Base-by-base conservation (phyloP, 64 coral and sea anemone species). In the Stichodactyla helianthus region DNA sequence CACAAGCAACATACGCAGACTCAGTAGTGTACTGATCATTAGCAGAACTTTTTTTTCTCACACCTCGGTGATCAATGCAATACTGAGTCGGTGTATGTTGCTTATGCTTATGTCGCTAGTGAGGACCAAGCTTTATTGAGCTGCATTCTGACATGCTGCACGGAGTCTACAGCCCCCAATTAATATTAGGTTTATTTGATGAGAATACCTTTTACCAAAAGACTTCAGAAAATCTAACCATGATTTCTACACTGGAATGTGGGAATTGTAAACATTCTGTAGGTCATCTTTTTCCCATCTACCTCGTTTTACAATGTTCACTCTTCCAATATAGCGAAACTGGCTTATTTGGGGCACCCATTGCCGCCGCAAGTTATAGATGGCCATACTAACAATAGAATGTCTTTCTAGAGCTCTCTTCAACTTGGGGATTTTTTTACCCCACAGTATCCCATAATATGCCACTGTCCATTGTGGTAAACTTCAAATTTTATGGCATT, bases 401-500 rank as follows among this genome's bases (percentile, higher is more conserved):
- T 86, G 6, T 9, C 51, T 18, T 65, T 64, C 18, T 9, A 88
- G 14, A 16, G 91, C 87, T 54, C 91, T 89, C 35, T 85, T 93
- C 19, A 93, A 57, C 56, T 93, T 93, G 20, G 91, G 91, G 12
- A 93, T 55, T 35, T 93, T 93, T 52, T 79, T 82, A 79, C 35
- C 7, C 82, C 86, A 93, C 91, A 92, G 44, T 92, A 92, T 23
- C 91, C 91, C 25, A 92, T 84, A 18, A 88, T 74, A 23, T 52
- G 77, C 91, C 86, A 87, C 13, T 78, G 22, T 20, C 74, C 79
- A 65, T 92, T 55, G 18, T 71, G 52, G 57, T 82, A 35, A 19
- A 88, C 64, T 11, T 58, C 85, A 71, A 88, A 84, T 84, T 88
- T 92, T 15, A 92, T 83, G 22, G 91, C 91, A 88, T 92, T 92